Evolutionary conservation across 2,797 vertebrate species (phyloP).

Genomic region (Anabacerthia variegaticeps): DNA sequence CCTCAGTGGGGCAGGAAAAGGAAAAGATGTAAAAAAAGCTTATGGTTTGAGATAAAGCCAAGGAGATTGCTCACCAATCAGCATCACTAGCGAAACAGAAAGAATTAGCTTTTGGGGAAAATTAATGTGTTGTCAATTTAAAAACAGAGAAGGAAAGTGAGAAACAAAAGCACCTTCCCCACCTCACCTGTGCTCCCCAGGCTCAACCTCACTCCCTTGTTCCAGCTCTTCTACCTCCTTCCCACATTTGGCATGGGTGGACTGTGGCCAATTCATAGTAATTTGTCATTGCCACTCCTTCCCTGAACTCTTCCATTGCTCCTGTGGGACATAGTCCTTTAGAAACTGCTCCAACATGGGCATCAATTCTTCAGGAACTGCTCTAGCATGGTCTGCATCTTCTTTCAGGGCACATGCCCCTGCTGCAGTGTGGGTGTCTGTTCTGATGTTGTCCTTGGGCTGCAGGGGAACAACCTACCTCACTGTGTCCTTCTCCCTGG

Average conservation of each 20-base stretch:
- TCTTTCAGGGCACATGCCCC: neutral
- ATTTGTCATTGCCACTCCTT: neutral
- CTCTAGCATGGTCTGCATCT: neutral
- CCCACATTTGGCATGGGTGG: rapidly evolving
- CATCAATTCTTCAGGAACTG: neutral
- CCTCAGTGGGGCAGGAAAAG: neutral
- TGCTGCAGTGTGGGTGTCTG: neutral
- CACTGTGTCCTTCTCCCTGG: neutral
- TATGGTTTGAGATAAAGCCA: neutral
- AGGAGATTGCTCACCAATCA: neutral
- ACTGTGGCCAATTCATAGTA: neutral
- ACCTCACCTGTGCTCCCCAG: neutral
- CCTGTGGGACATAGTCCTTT: neutral
- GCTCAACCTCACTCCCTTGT: neutral
- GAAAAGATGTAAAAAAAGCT: neutral
- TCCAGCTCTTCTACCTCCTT: neutral
- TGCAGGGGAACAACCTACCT: neutral
- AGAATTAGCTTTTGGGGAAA: rapidly evolving
- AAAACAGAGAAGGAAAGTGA: neutral
- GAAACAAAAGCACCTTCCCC: neutral
- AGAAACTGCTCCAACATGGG: neutral
- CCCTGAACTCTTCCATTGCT: neutral
- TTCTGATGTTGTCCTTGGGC: rapidly evolving
- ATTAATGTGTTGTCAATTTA: neutral
- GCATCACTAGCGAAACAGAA: neutral